A percentile compares a stretch with the other conserved stretches of the same genome.
Evolutionary conservation across 1,140 invertebrate genomes (phyloP).

Genomic region (Acyrthosiphon pisum): DNA sequence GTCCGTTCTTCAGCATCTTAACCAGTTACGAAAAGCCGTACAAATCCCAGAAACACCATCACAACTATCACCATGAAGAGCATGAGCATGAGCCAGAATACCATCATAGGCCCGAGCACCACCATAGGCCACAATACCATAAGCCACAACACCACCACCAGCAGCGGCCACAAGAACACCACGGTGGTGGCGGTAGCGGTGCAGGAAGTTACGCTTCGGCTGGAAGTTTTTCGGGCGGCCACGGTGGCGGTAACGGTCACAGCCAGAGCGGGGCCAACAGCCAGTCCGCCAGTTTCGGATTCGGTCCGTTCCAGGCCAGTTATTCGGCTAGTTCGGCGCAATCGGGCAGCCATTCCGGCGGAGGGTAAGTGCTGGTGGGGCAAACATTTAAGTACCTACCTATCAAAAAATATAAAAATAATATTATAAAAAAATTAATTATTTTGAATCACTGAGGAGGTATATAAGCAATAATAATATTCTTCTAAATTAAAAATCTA

Average conservation of each 20-base stretch:
- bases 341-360: slow-evolving; percentile 25
- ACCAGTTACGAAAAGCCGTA: not conserved
- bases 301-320: slow-evolving; percentile 50
- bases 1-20: slow-evolving; percentile 12
- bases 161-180: not conserved
- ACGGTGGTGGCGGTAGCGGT: not conserved
- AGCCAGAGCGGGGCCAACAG: slow-evolving; percentile 43
- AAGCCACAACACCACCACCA: not conserved
- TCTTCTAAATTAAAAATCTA: too few relatives aligned
- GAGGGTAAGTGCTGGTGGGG: not conserved
- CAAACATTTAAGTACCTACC: not conserved
- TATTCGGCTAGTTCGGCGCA: slow-evolving; percentile 41
- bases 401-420: too few relatives aligned
- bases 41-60: not conserved
- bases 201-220: slow-evolving; percentile 44
- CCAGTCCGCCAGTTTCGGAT: slow-evolving; percentile 41
- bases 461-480: too few relatives aligned
- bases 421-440: too few relatives aligned
- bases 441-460: too few relatives aligned
- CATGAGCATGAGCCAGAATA: not conserved
- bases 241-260: slow-evolving; percentile 16
- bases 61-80: not conserved
- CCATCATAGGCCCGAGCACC: not conserved
- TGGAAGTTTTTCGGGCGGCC: slow-evolving; percentile 31
- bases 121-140: slow-evolving; percentile 8